Conservation (phyloP, 2,888 invertebrate species). For the Thalpophila matura region DNA sequence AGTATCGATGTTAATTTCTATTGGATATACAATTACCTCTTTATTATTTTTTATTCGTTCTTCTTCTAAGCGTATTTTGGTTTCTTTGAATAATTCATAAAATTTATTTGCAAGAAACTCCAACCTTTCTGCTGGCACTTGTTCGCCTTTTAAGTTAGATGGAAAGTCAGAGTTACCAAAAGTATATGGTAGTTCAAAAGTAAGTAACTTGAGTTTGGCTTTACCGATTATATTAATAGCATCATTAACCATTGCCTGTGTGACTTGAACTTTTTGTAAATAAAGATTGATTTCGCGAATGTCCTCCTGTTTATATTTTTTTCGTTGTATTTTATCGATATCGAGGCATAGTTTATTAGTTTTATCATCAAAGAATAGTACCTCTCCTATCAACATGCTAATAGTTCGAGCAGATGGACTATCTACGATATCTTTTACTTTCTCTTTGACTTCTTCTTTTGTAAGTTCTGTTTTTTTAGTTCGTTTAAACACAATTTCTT, state of each 20-base stretch:
- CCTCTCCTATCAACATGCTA: conserved; percentile 64
- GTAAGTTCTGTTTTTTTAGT: conserved; percentile 47
- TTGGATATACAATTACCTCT: conserved; percentile 23
- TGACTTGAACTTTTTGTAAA: conserved; percentile 58
- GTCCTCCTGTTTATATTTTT: conserved; percentile 52
- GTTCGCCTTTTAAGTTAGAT: conserved; percentile 37
- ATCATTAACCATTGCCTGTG: conserved; percentile 51
- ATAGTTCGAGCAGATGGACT: conserved; percentile 58
- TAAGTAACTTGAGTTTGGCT: conserved; percentile 50
- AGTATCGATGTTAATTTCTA: conserved; percentile 55
- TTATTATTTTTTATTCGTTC: conserved; percentile 24
- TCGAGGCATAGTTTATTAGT: conserved; percentile 50
- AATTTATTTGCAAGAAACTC: conserved; percentile 51
- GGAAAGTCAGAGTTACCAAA: conserved; percentile 70
- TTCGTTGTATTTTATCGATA: conserved; percentile 48
- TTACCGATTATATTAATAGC: conserved; percentile 57
- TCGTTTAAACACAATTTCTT: conserved; percentile 56
- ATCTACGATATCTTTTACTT: conserved; percentile 46
- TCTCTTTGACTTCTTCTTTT: conserved; percentile 50
- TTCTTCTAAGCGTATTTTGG: conserved; percentile 9
- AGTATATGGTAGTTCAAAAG: conserved; percentile 61
- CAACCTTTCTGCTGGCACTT: conserved; percentile 32
- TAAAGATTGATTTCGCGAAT: conserved; percentile 47
- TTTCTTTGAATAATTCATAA: conserved; percentile 41
- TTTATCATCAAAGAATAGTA: conserved; percentile 53